Conservation (phyloP, 1,140 invertebrate genomes). For the Pogonognathellus flavescens region DNA sequence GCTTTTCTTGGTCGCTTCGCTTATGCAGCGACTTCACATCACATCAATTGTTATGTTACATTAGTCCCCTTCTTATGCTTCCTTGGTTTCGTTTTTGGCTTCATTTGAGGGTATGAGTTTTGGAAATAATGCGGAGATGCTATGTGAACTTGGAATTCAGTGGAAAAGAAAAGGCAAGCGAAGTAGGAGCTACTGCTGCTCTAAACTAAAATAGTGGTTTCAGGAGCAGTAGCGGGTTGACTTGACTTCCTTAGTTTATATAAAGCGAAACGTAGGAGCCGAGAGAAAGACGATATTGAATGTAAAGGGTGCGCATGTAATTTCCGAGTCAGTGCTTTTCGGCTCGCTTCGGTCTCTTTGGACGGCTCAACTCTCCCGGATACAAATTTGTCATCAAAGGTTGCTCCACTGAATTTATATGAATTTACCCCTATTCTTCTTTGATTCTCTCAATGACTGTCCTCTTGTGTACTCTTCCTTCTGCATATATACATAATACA, state of each 20-base stretch:
- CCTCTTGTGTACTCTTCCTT: slow-evolving; percentile 19
- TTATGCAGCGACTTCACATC: not conserved
- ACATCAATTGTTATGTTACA: slow-evolving; percentile 16
- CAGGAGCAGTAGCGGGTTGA: not conserved
- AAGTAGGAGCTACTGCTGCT: not conserved
- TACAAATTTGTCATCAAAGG: slow-evolving; percentile 66
- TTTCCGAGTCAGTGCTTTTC: slow-evolving; percentile 62
- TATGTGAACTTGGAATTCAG: not conserved
- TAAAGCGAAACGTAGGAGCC: not conserved
- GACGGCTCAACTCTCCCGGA: slow-evolving; percentile 57
- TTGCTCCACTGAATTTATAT: slow-evolving; percentile 63
- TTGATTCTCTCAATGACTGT: slow-evolving; percentile 29
- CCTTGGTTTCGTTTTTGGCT: slow-evolving; percentile 44
- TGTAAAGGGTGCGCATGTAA: slow-evolving; percentile 63
- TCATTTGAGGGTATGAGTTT: not conserved
- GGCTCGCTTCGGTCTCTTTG: slow-evolving; percentile 62
- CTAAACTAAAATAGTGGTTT: not conserved
- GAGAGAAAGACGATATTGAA: slow-evolving; percentile 57
- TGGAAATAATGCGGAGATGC: not conserved
- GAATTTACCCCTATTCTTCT: slow-evolving; percentile 60
- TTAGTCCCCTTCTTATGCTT: slow-evolving; percentile 47
- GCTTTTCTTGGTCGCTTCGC: not conserved
- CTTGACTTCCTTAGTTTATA: not conserved
- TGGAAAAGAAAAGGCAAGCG: not conserved
- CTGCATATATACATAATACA: not conserved